phyloP scores from a whole-genome alignment of 2,113 vertebrate species.

The Platysternon megacephalum region DNA sequence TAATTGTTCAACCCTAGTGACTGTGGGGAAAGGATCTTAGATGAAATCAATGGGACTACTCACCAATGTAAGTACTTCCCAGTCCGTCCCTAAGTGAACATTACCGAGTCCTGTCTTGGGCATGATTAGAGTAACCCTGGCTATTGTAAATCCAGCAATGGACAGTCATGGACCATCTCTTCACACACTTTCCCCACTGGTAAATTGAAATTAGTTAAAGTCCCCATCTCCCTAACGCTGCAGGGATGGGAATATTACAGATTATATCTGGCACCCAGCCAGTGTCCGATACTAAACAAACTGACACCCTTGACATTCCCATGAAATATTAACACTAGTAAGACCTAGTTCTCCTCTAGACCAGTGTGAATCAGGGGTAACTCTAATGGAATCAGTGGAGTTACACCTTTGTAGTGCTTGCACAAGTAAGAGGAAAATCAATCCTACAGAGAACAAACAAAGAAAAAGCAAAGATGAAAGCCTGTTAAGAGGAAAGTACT shows the following conservation, averaged over 20 bases:
- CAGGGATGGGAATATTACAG: not conserved
- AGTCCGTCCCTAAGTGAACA: not conserved
- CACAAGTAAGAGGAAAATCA: not conserved
- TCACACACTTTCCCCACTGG: not conserved
- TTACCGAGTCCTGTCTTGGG: not conserved
- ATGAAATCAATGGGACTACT: not conserved
- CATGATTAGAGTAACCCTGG: not conserved
- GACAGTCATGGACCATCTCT: not conserved
- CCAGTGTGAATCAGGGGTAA: not conserved
- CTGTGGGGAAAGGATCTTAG: not conserved
- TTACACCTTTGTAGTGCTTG: not conserved
- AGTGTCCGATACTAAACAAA: too few species aligned
- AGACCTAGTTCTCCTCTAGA: not conserved
- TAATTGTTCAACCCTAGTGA: not conserved
- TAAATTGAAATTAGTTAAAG: not conserved
- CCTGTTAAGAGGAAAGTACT: not conserved
- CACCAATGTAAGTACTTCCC: not conserved
- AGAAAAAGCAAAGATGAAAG: not conserved
- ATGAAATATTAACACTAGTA: not conserved
- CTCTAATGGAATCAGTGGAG: not conserved
- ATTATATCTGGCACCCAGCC: not conserved
- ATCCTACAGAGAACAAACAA: not conserved
- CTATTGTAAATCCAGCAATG: not conserved
- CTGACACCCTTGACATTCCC: not conserved
- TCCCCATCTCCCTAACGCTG: not conserved